A percentile compares a stretch with the other conserved stretches of the same genome.
Evolutionary conservation across 2,888 invertebrate species (phyloP).

Genomic region (Eremobia ochroleuca): DNA sequence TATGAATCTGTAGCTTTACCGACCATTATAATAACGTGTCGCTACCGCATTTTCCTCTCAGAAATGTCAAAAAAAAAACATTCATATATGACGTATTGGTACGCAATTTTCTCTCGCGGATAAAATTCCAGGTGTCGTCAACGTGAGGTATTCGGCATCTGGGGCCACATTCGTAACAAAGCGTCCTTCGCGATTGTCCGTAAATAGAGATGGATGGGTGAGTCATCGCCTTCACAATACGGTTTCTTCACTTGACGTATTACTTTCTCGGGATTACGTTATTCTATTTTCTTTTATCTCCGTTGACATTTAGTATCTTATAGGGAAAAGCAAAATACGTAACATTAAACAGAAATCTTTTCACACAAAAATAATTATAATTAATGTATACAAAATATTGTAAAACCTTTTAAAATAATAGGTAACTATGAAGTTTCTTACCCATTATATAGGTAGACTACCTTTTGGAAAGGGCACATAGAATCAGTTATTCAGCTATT

Average conservation of each 20-base stretch:
- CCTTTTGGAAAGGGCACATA: too few species aligned
- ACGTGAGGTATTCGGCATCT: slow-evolving; percentile 24
- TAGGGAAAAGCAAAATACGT: background rate
- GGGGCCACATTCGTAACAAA: slow-evolving; percentile 47
- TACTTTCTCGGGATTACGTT: slow-evolving; percentile 49
- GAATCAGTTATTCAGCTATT: too few species aligned
- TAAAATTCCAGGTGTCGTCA: slow-evolving; percentile 28
- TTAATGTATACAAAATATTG: background rate
- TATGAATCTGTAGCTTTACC: background rate
- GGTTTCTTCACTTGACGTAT: slow-evolving; percentile 47
- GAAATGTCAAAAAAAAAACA: background rate
- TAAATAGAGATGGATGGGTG: slow-evolving; percentile 57
- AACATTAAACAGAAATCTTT: slow-evolving; percentile 14
- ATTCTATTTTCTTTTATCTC: slow-evolving; percentile 40
- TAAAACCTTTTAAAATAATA: too few species aligned
- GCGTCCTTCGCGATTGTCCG: slow-evolving; percentile 49
- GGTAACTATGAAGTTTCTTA: too few species aligned
- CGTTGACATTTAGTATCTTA: slow-evolving; percentile 31
- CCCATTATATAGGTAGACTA: too few species aligned
- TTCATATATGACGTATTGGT: slow-evolving; percentile 28
- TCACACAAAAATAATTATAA: background rate
- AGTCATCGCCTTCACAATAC: slow-evolving; percentile 49
- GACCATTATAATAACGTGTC: background rate
- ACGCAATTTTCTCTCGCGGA: background rate
- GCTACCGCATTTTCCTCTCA: background rate